These are phyloP conservation scores for Pteropus alecto DNA, from an alignment of 2,113 vertebrate species.

Conservation along the genomic window DNA sequence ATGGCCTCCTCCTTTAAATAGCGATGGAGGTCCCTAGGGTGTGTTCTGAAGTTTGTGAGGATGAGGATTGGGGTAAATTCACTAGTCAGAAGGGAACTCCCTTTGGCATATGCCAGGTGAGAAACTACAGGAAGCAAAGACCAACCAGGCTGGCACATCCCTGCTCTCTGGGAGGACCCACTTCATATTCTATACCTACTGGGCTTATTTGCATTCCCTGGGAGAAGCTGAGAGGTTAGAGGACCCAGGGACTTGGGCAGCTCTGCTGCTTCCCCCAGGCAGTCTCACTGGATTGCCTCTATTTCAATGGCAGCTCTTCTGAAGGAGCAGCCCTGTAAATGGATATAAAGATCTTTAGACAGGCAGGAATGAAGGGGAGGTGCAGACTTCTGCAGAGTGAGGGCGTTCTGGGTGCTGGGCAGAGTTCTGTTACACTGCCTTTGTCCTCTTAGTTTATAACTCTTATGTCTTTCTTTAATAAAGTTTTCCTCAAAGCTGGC, in stretches of 20 bases:
- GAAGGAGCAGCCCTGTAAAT: neutral
- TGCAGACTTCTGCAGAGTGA: neutral
- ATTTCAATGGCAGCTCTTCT: neutral
- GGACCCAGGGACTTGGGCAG: neutral
- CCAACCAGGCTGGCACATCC: neutral
- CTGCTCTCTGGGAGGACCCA: neutral
- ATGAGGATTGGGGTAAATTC: neutral
- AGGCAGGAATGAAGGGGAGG: neutral
- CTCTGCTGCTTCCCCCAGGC: neutral
- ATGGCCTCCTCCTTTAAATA: neutral
- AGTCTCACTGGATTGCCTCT: neutral
- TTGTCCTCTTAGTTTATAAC: neutral
- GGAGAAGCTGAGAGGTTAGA: neutral
- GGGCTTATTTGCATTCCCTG: neutral
- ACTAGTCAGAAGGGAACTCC: neutral
- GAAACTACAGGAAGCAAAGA: neutral
- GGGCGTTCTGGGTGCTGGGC: neutral
- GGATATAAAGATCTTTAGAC: neutral
- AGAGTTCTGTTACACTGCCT: neutral
- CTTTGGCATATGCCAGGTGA: neutral
- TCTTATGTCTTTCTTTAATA: conserved; percentile 28
- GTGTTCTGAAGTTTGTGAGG: neutral
- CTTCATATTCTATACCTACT: neutral
- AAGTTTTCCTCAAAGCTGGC: neutral
- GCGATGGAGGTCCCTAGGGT: neutral